These are phyloP conservation scores for Oncopodura yosiiana DNA, from an alignment of 1,140 invertebrate genomes.

Conservation along the genomic window DNA sequence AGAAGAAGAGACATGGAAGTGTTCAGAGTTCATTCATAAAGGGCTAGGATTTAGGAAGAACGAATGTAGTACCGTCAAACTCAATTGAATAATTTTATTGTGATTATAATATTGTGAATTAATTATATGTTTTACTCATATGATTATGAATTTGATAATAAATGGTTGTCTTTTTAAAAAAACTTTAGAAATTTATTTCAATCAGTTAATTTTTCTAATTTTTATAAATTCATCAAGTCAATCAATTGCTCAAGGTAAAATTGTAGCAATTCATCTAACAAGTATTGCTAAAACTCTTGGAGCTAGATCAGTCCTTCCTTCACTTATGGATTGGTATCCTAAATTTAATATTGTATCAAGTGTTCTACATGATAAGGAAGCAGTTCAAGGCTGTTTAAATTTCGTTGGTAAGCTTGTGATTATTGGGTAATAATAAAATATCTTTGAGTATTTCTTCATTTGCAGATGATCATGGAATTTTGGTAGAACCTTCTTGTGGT, in stretches of 20 bases:
- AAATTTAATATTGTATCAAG: slow-evolving; percentile 40
- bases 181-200: no score
- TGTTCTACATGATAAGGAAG: slow-evolving; percentile 44
- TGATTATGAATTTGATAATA: no score
- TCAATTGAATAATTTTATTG: no score
- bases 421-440: slow-evolving; percentile 9
- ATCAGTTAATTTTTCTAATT: no score
- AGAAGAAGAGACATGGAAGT: no score
- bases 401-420: slow-evolving; percentile 43
- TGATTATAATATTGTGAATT: no score
- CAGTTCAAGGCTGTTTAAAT: slow-evolving; percentile 42
- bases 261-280: slow-evolving; percentile 42
- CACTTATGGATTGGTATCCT: slow-evolving; percentile 39
- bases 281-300: slow-evolving; percentile 41
- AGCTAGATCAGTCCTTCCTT: slow-evolving; percentile 38
- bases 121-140: no score
- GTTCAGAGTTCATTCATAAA: no score
- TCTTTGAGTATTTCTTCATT: not conserved
- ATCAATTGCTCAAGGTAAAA: slow-evolving; percentile 40
- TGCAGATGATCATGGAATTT: not conserved
- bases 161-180: no score
- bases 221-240: no score
- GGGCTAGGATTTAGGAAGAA: no score
- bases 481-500: slow-evolving; percentile 45
- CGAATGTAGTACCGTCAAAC: no score